Evolutionary conservation across 2,888 invertebrate genomes (phyloP), one percentile per base, ranked within the genome.

Genomic region (Chymomyza caudatula): DNA sequence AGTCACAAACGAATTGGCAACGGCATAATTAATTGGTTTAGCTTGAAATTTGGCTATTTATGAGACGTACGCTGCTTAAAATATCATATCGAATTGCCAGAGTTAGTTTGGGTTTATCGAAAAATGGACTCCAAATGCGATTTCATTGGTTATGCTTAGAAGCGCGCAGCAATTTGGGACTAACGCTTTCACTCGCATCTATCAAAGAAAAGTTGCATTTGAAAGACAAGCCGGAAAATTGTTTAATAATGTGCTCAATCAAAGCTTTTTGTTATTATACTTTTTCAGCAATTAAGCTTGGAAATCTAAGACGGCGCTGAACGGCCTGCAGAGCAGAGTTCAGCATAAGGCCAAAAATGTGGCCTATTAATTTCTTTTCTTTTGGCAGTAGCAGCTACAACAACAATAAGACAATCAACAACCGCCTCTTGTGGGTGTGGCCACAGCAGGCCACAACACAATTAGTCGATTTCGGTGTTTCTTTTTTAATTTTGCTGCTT

Each of bases 1-100:
- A 37, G 29, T 37, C 29, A 37, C 29, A 37, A 37, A 11, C 29
- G 44, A 17, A 47, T 58, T 63, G 60, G 58, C 63, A 19, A 47
- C 54, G 61, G 60, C 57, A 76, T 85, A 74, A 80, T 85, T 79
- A 77, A 80, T 79, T 71, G 67, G 57, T 66, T 61, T 63, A 66
- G 73, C 66, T 71, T 66, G 55, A 69, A 60, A 59, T 73, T 74
- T 77, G 66, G 69, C 69, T 76, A 72, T 74, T 82, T 85, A 85
- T 74, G 57, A 61, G 54, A 22, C 55, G 55, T 58, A 43, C 37
- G 55, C 56, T 60, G 55, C 44, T 55, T 54, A 17, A 17, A 44
- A 17, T 47, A 17, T 17, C 15, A 17, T 47, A 47, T 47, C 44
- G n/a, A 17, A 47, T 47, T 47, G 17, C 44, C 17, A 17, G 13